Conservation (phyloP, 1,140 invertebrate species). For the Fopius arisanus region DNA sequence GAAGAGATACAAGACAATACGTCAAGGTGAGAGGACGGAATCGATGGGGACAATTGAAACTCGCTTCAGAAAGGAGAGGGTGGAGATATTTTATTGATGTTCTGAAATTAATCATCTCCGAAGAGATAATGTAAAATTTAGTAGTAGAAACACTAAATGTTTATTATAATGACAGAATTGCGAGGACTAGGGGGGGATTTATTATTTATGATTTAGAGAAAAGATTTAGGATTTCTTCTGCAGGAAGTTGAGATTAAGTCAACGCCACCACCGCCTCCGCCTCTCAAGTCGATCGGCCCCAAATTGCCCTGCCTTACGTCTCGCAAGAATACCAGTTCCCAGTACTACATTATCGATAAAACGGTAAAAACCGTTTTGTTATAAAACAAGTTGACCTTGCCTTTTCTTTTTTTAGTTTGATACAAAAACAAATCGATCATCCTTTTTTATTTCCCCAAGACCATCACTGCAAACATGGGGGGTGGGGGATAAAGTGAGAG, state of each 20-base stretch:
- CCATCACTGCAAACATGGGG: not conserved
- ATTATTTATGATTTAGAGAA: conserved; percentile 21
- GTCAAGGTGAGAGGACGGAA: too few species aligned
- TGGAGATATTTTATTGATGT: too few species aligned
- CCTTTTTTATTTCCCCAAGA: conserved; percentile 6
- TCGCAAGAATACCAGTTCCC: conserved; percentile 59
- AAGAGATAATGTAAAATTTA: too few species aligned
- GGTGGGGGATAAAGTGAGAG: not conserved
- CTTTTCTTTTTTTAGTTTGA: conserved; percentile 22
- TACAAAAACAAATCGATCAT: not conserved
- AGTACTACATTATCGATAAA: conserved; percentile 67
- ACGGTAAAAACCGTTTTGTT: conserved; percentile 60
- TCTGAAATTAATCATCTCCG: too few species aligned
- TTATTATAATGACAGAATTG: too few species aligned
- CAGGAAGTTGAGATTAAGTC: conserved; percentile 62
- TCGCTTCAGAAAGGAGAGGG: too few species aligned
- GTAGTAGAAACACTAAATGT: too few species aligned
- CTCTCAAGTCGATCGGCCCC: conserved; percentile 58
- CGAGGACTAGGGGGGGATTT: not conserved
- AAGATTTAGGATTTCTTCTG: conserved; percentile 41
- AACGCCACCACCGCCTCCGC: conserved; percentile 55
- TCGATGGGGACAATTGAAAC: too few species aligned
- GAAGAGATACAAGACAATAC: too few species aligned
- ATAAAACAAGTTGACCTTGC: conserved; percentile 39
- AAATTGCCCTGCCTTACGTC: conserved; percentile 59